Evolutionary conservation across 2,113 vertebrate genomes (phyloP).

Genomic region (Prunella himalayana): DNA sequence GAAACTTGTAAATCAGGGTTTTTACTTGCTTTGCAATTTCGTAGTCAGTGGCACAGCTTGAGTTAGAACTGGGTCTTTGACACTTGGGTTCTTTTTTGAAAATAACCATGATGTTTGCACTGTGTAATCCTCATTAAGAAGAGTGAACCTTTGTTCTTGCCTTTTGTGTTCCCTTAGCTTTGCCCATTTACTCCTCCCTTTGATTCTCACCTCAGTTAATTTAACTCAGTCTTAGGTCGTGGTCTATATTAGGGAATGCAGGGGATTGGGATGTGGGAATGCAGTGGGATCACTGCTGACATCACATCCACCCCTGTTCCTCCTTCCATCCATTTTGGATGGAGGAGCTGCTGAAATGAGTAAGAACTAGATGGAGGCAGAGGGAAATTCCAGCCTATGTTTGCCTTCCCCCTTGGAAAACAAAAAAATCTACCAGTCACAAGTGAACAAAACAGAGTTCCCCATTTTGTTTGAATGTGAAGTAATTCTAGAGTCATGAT

Average conservation of each 20-base stretch:
- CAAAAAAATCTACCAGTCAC: not conserved
- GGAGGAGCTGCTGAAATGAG: not conserved
- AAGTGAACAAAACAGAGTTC: rapidly evolving
- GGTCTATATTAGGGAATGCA: not conserved
- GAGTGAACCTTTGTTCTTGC: not conserved
- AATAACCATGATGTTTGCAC: not conserved
- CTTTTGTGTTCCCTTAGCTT: not conserved
- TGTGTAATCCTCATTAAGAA: not conserved
- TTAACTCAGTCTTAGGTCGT: not conserved
- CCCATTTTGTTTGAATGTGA: not conserved
- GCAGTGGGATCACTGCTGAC: not conserved
- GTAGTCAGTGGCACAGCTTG: not conserved
- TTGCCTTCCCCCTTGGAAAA: not conserved
- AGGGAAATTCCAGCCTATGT: not conserved
- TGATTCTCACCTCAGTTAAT: not conserved
- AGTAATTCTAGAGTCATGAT: not conserved
- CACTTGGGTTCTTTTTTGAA: not conserved
- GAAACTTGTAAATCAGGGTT: not conserved
- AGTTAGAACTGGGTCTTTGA: not conserved
- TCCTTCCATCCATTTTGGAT: not conserved
- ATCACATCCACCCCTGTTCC: not conserved
- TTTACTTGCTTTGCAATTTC: not conserved
- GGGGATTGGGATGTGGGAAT: not conserved
- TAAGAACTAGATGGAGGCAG: not conserved
- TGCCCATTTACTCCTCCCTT: not conserved